A percentile compares a stretch with the other conserved stretches of the same genome.
Evolutionary conservation across 2,113 vertebrate species (phyloP).

Genomic region (Brachirus orientalis): DNA sequence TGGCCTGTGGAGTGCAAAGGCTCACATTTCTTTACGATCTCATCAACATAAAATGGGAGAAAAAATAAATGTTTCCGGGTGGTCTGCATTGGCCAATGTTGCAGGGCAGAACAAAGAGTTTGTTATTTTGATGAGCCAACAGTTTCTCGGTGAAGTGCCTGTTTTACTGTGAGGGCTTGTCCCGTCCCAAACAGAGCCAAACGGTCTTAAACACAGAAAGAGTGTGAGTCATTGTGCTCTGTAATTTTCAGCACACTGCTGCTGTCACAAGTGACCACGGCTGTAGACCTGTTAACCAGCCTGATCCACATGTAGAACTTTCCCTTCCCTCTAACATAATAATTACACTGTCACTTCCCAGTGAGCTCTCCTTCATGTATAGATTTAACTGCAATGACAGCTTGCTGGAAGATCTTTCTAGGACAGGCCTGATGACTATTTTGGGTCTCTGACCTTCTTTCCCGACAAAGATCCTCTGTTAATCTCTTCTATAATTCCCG

Average conservation of each 20-base stretch:
- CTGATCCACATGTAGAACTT: conserved; percentile 79
- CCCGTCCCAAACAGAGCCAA: conserved; percentile 42
- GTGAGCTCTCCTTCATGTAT: conserved; percentile 64
- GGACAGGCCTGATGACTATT: conserved; percentile 72
- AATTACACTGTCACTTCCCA: conserved; percentile 78
- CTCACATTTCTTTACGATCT: conserved; percentile 7
- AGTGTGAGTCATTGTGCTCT: conserved; percentile 73
- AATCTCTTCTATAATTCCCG: conserved; percentile 65
- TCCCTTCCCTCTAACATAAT: conserved; percentile 72
- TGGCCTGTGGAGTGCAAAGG: neutral
- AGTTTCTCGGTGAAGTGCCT: conserved; percentile 52
- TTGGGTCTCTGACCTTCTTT: conserved; percentile 72
- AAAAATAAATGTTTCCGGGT: conserved; percentile 53
- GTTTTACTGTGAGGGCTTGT: conserved; percentile 56
- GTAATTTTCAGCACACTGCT: conserved; percentile 77
- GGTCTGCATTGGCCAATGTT: conserved; percentile 36
- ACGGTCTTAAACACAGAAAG: conserved; percentile 63
- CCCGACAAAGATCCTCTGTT: conserved; percentile 64
- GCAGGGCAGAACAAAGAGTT: conserved; percentile 61
- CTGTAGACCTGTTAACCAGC: conserved; percentile 75
- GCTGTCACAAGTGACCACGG: conserved; percentile 74
- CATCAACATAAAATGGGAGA: conserved; percentile 21
- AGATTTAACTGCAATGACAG: conserved; percentile 69
- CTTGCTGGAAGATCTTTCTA: conserved; percentile 67
- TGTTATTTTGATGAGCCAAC: conserved; percentile 66